These are phyloP conservation scores for Acromyrmex heyeri DNA, from an alignment of 1,140 invertebrate species.

Conservation along the genomic window DNA sequence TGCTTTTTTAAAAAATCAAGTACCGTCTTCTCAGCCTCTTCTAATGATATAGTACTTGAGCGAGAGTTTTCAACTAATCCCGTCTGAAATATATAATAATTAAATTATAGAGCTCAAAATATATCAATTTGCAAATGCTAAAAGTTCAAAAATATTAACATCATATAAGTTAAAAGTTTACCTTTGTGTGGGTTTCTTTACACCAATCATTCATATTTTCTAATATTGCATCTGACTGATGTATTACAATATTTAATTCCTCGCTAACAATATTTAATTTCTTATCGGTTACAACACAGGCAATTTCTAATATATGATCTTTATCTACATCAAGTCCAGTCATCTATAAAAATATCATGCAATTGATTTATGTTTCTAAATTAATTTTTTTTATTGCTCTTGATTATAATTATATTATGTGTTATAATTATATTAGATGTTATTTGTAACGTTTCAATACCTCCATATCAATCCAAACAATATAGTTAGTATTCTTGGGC, in stretches of 20 bases:
- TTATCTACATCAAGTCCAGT: conserved; percentile 91
- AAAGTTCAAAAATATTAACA: not conserved
- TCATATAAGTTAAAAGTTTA: conserved; percentile 78
- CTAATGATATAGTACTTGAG: conserved; percentile 89
- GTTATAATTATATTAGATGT: not conserved
- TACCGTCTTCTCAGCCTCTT: conserved; percentile 91
- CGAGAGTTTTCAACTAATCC: conserved; percentile 91
- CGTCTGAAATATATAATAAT: conserved; percentile 87
- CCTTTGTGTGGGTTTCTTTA: conserved; percentile 91
- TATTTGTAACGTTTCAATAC: conserved; percentile 67
- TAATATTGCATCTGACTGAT: conserved; percentile 92
- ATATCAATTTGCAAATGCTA: not conserved
- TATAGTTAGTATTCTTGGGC: conserved; percentile 36
- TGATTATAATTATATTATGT: not conserved
- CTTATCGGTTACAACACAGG: conserved; percentile 94
- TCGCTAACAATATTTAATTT: conserved; percentile 93
- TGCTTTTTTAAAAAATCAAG: conserved; percentile 92
- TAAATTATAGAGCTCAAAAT: conserved; percentile 40
- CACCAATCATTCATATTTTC: conserved; percentile 95
- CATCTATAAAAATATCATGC: conserved; percentile 75
- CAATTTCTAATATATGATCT: conserved; percentile 95
- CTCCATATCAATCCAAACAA: conserved; percentile 82
- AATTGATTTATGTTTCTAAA: conserved; percentile 19
- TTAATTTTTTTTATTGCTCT: conserved; percentile 9
- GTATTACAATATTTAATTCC: conserved; percentile 93